These are phyloP conservation scores for Macropus fuliginosus DNA, from an alignment of 2,797 vertebrate genomes.

Conservation along the genomic window DNA sequence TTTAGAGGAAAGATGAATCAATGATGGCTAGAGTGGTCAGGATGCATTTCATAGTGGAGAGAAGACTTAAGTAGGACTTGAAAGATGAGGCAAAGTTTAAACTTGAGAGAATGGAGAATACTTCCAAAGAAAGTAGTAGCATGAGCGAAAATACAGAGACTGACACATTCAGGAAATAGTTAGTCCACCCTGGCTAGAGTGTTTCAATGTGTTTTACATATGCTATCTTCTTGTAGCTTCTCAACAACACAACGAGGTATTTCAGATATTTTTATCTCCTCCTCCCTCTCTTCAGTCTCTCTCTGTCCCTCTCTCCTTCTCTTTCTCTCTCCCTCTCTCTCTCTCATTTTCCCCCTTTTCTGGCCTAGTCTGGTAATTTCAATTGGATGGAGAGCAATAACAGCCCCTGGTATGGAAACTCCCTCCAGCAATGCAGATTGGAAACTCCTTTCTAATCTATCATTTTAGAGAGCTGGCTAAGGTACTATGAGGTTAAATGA, in stretches of 20 bases:
- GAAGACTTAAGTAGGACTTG: background rate
- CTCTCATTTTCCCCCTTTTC: background rate
- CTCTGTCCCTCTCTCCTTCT: too few relatives aligned
- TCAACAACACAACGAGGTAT: background rate
- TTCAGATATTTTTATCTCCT: background rate
- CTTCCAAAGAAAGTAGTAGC: background rate
- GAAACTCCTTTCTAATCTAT: background rate
- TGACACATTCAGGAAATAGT: background rate
- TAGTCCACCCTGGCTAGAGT: background rate
- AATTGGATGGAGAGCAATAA: background rate
- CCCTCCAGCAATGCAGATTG: background rate
- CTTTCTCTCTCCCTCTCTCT: accelerated
- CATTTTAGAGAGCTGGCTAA: background rate
- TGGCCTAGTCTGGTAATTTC: background rate
- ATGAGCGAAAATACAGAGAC: background rate
- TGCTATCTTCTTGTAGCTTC: background rate
- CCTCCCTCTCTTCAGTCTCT: too few relatives aligned
- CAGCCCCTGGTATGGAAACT: background rate
- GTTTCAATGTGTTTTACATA: background rate
- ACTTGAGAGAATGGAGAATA: background rate
- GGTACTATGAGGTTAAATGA: background rate
- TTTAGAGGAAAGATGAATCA: slow-evolving; percentile 12
- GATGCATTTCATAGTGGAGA: background rate
- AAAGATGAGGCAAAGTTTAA: background rate
- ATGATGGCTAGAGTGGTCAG: background rate